Base-by-base conservation (phyloP, 2,113 vertebrate genomes). In the Coptodon rendalli region DNA sequence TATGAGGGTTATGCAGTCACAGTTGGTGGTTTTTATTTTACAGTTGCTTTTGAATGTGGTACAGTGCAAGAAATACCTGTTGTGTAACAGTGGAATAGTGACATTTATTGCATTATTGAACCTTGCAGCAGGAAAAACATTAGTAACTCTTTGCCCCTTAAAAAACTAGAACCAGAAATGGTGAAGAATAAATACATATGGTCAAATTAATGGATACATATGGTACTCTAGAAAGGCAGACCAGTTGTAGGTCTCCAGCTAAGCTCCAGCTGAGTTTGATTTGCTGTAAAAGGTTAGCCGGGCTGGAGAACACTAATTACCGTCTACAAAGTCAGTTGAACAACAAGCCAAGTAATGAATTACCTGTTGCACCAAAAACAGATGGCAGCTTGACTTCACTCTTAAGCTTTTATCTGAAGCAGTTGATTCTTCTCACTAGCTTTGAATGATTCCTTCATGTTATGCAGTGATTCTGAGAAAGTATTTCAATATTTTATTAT, bases 281-380 rank as follows among this genome's bases (percentile, higher is more conserved):
- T 85, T 73, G 85, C 87, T 87, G 79, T 80, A 80, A 85, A 76
- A 86, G 84, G 87, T 90, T 89, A 89, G 29, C 34, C 22, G 38
- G 17, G 36, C 57, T 83, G 56, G 22, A 86, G 43, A 87, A 48
- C 83, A 83, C 86, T 86, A 80, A 93, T 91, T 89, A 92, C 63
- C 83, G 84, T 83, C 85, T 80, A 27, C 89, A 92, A 88, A 78
- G 16, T 13, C 56, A 17, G 27, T 78, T 80, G 73, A 88, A 88
- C 71, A 85, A 84, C 54, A 71, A 43, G 88, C 87, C 86, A 86
- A 86, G 87, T 94, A 95, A 91, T 84, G 79, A 88, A 93, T 85
- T 80, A 88, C 36, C 81, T 81, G 82, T 81, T 82, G 19, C 78
- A 80, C 71, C 50, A 80, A 87, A 85, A 86, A 88, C 63, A 87